Percentiles rank a stretch among this genome's conserved stretches.
These are phyloP conservation scores for Argynnis bischoffii DNA, from an alignment of 2,888 invertebrate species.

Conservation along the genomic window DNA sequence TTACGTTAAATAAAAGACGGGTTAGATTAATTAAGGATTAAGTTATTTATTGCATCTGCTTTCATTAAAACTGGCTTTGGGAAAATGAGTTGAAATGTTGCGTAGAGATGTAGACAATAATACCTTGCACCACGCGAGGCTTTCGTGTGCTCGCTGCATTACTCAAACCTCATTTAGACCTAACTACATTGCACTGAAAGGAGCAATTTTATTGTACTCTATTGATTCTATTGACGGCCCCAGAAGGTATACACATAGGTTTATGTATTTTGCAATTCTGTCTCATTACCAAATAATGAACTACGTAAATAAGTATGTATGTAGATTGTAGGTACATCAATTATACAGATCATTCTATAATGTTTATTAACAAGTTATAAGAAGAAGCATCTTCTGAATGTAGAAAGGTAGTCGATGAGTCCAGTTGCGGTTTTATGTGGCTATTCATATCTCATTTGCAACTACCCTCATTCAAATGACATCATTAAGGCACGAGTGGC, in stretches of 20 bases:
- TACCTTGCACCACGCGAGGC: constrained; percentile 64
- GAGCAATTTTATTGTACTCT: constrained; percentile 77
- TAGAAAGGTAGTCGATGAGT: constrained; percentile 24
- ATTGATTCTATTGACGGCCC: constrained; percentile 76
- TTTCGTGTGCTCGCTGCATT: constrained; percentile 73
- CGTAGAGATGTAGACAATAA: constrained; percentile 48
- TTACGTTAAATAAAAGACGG: not conserved
- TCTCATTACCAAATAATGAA: constrained; percentile 48
- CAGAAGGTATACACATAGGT: constrained; percentile 60
- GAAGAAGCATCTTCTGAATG: not conserved
- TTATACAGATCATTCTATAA: not conserved
- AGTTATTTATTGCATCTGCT: constrained; percentile 33
- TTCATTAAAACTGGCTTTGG: constrained; percentile 41
- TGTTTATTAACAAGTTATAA: not conserved
- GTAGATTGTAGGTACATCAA: not conserved
- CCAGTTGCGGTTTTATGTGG: constrained; percentile 33
- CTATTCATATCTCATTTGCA: constrained; percentile 59
- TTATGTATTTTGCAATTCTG: constrained; percentile 63
- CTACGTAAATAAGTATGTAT: no score
- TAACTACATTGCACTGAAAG: constrained; percentile 77
- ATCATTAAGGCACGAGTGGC: constrained; percentile 54
- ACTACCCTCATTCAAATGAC: constrained; percentile 60
- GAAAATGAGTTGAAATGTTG: constrained; percentile 43
- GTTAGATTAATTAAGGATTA: constrained; percentile 22
- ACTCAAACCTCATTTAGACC: constrained; percentile 80